phyloP scores from a whole-genome alignment of 2,888 invertebrate genomes.

The Drosophila mayaguana region DNA sequence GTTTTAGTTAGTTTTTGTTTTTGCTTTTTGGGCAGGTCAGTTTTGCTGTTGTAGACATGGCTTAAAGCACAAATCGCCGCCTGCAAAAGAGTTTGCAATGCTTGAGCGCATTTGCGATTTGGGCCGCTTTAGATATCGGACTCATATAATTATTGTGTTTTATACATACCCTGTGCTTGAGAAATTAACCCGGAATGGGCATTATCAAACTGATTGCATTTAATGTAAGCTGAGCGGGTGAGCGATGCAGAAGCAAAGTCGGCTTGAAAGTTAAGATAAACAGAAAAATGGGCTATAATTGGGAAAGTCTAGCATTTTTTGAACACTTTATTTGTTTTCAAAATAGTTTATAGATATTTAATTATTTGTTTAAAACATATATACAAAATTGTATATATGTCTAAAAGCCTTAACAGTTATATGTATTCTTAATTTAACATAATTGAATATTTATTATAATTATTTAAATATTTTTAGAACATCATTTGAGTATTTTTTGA shows the following conservation, averaged over 20 bases:
- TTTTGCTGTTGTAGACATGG: slow-evolving; percentile 50
- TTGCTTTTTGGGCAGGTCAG: slow-evolving; percentile 70
- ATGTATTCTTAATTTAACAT: background rate
- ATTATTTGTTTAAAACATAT: background rate
- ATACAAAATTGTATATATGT: too few relatives aligned
- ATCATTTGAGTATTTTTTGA: background rate
- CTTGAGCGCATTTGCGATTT: slow-evolving; percentile 76
- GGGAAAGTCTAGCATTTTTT: background rate
- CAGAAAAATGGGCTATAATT: background rate
- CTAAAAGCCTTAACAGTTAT: background rate
- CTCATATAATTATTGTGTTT: slow-evolving; percentile 67
- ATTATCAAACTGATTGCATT: background rate
- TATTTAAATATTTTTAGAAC: background rate
- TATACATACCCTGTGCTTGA: slow-evolving; percentile 39
- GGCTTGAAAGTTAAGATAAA: background rate
- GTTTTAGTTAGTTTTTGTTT: background rate
- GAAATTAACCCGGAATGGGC: background rate
- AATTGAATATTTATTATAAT: background rate
- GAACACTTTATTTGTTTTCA: background rate
- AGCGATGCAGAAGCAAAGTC: background rate
- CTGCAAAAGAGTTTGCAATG: slow-evolving; percentile 45
- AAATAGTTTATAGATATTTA: background rate
- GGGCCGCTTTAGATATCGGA: slow-evolving; percentile 44
- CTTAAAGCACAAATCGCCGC: slow-evolving; percentile 40
- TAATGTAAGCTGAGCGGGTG: background rate